Conservation (phyloP, 2,113 vertebrate genomes). For the Gracilinanus agilis region DNA sequence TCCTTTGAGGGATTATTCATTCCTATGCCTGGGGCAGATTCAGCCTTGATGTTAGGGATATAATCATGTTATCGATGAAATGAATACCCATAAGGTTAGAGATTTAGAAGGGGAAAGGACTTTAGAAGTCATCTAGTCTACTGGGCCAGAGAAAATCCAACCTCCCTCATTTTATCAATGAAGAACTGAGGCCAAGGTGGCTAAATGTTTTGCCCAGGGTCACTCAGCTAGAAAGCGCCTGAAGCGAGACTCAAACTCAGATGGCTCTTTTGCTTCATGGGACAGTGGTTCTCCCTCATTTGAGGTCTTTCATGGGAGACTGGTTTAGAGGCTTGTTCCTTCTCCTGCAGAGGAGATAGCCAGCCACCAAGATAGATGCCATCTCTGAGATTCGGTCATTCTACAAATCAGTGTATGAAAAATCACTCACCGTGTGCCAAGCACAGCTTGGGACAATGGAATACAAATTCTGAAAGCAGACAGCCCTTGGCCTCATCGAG, state of each 20-base stretch:
- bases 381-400: background rate
- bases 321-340: background rate
- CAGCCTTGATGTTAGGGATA: too few relatives aligned
- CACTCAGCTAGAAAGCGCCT: background rate
- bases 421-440: background rate
- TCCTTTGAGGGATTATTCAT: background rate
- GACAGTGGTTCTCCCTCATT: fast-evolving
- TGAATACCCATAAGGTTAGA: background rate
- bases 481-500: background rate
- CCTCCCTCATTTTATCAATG: background rate
- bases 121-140: background rate
- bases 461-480: background rate
- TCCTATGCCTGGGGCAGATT: background rate
- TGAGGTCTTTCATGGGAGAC: background rate
- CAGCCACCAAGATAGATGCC: fast-evolving
- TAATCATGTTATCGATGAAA: too few relatives aligned
- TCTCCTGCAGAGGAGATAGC: background rate
- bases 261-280: background rate
- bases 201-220: background rate
- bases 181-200: background rate
- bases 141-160: background rate
- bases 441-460: background rate
- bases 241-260: background rate
- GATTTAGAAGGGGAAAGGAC: background rate
- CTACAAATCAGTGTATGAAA: too few relatives aligned